Base-by-base conservation (phyloP, 2,113 vertebrate species). In the Podiceps cristatus region DNA sequence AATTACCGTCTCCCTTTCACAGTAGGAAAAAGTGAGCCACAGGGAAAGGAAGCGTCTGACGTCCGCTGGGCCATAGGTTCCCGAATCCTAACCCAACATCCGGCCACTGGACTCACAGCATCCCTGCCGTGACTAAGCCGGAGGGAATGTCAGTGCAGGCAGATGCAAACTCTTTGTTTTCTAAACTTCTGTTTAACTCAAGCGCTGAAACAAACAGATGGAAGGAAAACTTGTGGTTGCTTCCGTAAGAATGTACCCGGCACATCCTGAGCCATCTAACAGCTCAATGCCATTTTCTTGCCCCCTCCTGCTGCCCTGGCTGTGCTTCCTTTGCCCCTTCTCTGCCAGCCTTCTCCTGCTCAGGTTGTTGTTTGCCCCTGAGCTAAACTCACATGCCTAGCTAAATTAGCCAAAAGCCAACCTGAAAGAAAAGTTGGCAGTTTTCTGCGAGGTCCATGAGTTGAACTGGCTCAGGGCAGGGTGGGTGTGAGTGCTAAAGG, bases 1-100 rank as follows among this genome's bases (percentile, higher is more conserved):
- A 42, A 62, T 50, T 53, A 50, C 31, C 35, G 73, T 60, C 64
- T 67, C 68, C 55, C 20, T 94, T 88, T 94, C 62, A 5, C 52
- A 85, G 77, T 3, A 72, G 95, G 96, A 94, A 94, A 93, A 96
- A 87, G 77, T 96, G 94, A 97, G 68, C 59, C 91, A 91, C 3
- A 11, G 49, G 62, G 87, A 78, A 49, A 78, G 93, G 91, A 87
- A 90, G 81, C 0, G 0, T 55, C 76, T 82, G 87, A 55, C 33
- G 8, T 94, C 75, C 1, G 0, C 69, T 35, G 49, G 72, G 71
- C 35, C 37, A 56, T 72, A 76, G 93, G 69, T 78, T 90, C 47
- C 60, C 10, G 0, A 23, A 24, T 69, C 55, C 60, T 29, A 33
- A 24, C 12, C 4, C 0, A 0, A 12, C 1, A 7, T 44, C 31